A percentile compares a stretch with the other conserved stretches of the same genome.
Evolutionary conservation across 2,888 invertebrate genomes (phyloP).

Genomic region (Rhogogaster chlorosoma): DNA sequence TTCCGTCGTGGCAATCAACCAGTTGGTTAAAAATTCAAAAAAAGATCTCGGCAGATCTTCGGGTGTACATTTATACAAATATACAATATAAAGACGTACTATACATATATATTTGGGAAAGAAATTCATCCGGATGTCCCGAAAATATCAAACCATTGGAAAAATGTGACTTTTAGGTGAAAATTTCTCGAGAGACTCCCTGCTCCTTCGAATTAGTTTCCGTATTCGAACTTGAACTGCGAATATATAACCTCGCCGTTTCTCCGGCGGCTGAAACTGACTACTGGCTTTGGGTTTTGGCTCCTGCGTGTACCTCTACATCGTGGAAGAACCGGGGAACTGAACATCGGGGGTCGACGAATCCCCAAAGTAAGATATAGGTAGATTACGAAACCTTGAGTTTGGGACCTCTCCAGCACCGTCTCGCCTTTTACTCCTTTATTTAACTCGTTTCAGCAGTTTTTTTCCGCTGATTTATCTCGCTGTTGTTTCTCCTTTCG

Average conservation of each 20-base stretch:
- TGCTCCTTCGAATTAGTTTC: neutral
- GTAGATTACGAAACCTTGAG: slow-evolving; percentile 39
- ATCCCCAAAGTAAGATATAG: slow-evolving; percentile 39
- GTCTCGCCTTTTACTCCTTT: slow-evolving; percentile 44
- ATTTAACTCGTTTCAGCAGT: slow-evolving; percentile 43
- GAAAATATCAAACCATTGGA: neutral
- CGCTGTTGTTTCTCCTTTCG: slow-evolving; percentile 46
- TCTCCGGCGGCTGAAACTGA: neutral
- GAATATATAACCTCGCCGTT: neutral
- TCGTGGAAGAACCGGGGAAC: neutral
- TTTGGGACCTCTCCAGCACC: neutral
- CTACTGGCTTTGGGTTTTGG: neutral
- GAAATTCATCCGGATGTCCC: neutral
- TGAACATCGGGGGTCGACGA: slow-evolving; percentile 35
- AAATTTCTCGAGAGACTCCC: neutral
- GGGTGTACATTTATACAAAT: neutral
- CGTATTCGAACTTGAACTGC: neutral
- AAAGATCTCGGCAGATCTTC: neutral
- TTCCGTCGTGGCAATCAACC: slow-evolving; percentile 32
- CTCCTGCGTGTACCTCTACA: neutral
- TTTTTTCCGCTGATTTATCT: slow-evolving; percentile 42
- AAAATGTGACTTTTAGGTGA: neutral
- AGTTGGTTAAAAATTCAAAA: neutral
- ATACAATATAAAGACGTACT: neutral
- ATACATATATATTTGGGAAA: neutral